A percentile compares a stretch with the other conserved stretches of the same genome.
Conservation (phyloP, 2,797 vertebrate species). For the Mus spretus region DNA sequence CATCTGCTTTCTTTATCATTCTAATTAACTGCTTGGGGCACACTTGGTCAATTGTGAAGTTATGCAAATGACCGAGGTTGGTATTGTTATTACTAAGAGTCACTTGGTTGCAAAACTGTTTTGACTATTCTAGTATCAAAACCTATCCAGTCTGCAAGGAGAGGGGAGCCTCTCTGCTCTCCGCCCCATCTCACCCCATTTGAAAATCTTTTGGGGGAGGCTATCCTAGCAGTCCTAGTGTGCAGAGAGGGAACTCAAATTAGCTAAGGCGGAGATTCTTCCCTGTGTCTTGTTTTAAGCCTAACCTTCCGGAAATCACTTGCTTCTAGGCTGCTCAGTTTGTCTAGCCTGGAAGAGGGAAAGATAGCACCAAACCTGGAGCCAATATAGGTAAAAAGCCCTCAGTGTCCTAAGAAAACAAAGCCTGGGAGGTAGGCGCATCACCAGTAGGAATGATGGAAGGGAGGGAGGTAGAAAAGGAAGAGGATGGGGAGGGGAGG, state of each 20-base stretch:
- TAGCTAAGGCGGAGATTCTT: background rate
- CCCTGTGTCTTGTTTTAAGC: rapidly evolving
- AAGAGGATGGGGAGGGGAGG: background rate
- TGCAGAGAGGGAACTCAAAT: background rate
- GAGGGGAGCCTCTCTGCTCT: background rate
- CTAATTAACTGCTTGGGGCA: background rate
- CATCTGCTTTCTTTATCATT: constrained; percentile 58
- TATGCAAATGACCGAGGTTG: background rate
- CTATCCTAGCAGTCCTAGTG: background rate
- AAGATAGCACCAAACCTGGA: background rate
- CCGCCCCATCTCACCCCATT: background rate
- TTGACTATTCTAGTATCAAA: background rate
- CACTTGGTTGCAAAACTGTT: constrained; percentile 18
- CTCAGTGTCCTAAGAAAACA: background rate
- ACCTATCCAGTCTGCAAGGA: background rate
- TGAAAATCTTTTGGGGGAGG: background rate
- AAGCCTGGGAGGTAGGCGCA: background rate
- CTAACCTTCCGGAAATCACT: background rate
- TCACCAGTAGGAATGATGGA: background rate
- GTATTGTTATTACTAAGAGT: constrained; percentile 46
- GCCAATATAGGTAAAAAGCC: background rate
- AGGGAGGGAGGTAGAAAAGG: too few relatives aligned
- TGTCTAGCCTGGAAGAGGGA: background rate
- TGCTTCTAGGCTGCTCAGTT: background rate
- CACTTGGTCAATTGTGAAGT: background rate